Conservation (phyloP, 1,140 invertebrate genomes). For the Papilio aristodemus region DNA sequence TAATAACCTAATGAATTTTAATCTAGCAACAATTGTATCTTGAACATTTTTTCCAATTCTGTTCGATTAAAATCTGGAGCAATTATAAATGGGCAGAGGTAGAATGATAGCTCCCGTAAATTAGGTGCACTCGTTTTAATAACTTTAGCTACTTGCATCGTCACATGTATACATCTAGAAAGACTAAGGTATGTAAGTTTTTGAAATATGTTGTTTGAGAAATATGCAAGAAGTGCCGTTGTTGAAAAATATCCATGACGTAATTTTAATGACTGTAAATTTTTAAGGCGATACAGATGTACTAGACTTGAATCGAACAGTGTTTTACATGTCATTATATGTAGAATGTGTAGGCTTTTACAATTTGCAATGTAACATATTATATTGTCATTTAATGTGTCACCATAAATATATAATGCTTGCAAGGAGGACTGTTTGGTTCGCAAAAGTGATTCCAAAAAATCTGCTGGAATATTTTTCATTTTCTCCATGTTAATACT, state of each 20-base stretch:
- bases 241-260: conserved; percentile 79
- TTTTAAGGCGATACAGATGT: conserved; percentile 71
- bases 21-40: conserved; percentile 76
- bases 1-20: conserved; percentile 52
- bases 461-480: conserved; percentile 79
- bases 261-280: conserved; percentile 76
- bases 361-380: conserved; percentile 75
- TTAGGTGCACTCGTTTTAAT: conserved; percentile 77
- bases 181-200: conserved; percentile 75
- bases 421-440: conserved; percentile 69
- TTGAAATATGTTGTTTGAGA: conserved; percentile 76
- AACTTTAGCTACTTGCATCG: conserved; percentile 74
- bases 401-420: conserved; percentile 77
- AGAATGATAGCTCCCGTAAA: conserved; percentile 77
- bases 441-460: conserved; percentile 71
- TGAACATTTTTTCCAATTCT: conserved; percentile 77
- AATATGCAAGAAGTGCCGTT: conserved; percentile 73
- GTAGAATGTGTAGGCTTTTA: conserved; percentile 67
- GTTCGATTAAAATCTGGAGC: conserved; percentile 72
- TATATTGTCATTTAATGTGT: conserved; percentile 78
- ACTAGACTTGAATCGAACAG: conserved; percentile 78
- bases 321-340: conserved; percentile 80
- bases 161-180: conserved; percentile 77
- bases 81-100: conserved; percentile 77
- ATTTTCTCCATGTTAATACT: conserved; percentile 80